Evolutionary conservation across 2,888 invertebrate genomes (phyloP).

Genomic region (Pteria penguin): DNA sequence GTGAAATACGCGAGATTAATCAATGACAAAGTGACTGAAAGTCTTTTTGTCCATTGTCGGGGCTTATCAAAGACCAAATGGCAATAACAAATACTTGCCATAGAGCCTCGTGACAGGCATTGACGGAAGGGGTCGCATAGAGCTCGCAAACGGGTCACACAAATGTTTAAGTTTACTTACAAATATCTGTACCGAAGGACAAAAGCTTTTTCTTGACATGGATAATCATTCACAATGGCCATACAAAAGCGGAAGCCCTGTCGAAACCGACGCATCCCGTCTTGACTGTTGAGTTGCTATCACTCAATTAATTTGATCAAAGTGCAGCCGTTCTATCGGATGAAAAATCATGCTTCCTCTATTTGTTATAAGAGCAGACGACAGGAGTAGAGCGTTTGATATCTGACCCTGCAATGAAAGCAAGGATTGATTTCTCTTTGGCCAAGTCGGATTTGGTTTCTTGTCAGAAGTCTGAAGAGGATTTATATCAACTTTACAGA

Average conservation of each 20-base stretch:
- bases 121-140: neutral
- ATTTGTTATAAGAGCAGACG: neutral
- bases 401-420: no score
- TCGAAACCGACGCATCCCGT: neutral
- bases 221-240: neutral
- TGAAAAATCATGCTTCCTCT: constrained; percentile 2
- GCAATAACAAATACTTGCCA: neutral
- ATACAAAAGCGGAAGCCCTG: neutral
- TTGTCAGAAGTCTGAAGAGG: no score
- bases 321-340: constrained; percentile 1
- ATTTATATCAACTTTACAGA: no score
- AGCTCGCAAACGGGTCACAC: neutral
- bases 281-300: neutral
- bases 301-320: constrained; percentile 18
- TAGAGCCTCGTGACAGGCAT: neutral
- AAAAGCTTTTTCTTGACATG: neutral
- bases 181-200: neutral
- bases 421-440: no score
- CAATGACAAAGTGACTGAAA: neutral
- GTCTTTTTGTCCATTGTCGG: neutral
- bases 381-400: neutral
- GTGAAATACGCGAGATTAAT: neutral
- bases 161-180: neutral
- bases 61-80: neutral
- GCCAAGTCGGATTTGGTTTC: no score